Evolutionary conservation across 2,797 vertebrate genomes (phyloP).

Genomic region (Clarias fuscus): DNA sequence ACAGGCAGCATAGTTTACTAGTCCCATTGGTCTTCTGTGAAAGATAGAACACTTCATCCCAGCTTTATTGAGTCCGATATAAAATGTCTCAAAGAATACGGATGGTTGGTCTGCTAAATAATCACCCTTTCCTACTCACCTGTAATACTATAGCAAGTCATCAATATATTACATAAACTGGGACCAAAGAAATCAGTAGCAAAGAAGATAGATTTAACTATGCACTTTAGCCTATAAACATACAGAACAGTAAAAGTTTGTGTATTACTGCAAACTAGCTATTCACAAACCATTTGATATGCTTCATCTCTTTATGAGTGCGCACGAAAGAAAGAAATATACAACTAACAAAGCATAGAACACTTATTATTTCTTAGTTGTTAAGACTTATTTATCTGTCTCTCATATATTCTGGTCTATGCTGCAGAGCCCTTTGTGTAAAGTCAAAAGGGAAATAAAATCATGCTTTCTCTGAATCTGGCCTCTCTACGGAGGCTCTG

Average conservation of each 20-base stretch:
- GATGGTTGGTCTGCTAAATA: constrained; percentile 23
- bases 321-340: not conserved
- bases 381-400: constrained; percentile 7
- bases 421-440: constrained; percentile 17
- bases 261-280: not conserved
- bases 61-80: constrained; percentile 49
- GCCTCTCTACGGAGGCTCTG: constrained; percentile 18
- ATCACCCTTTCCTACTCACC: constrained; percentile 1
- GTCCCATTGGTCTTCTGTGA: constrained; percentile 34
- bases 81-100: constrained; percentile 36
- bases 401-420: not conserved
- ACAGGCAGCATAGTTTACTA: constrained; percentile 41
- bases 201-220: not conserved
- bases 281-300: not conserved
- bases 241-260: not conserved
- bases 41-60: constrained; percentile 36
- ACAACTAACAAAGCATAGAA: not conserved
- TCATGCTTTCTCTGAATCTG: constrained; percentile 38
- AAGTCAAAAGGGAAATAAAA: constrained; percentile 8
- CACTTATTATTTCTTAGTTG: not conserved
- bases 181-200: not conserved
- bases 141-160: constrained; percentile 8
- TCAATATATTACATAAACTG: not conserved
- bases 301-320: constrained; percentile 3
- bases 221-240: not conserved